Evolutionary conservation across 2,888 invertebrate genomes (phyloP).

Genomic region (Aporophyla lueneburgensis): DNA sequence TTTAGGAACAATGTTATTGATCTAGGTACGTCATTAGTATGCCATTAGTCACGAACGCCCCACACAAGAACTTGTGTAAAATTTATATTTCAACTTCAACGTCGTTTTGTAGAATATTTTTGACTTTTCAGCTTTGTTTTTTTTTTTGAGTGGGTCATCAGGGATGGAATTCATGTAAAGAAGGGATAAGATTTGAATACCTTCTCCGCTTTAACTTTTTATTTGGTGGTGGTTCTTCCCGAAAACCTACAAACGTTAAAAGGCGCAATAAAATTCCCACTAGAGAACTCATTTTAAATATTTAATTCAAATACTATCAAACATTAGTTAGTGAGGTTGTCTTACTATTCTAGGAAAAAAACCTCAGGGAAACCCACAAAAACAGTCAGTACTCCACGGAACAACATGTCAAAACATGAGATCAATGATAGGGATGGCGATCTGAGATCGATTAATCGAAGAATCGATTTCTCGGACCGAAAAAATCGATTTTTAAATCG

Average conservation of each 20-base stretch:
- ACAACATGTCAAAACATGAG: slow-evolving; percentile 5
- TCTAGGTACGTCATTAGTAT: slow-evolving; percentile 78
- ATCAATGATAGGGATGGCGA: too few species aligned
- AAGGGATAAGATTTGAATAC: slow-evolving; percentile 82
- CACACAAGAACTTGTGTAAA: slow-evolving; percentile 1
- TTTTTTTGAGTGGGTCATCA: too few species aligned
- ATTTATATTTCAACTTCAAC: not conserved
- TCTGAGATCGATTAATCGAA: too few species aligned
- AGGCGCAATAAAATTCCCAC: slow-evolving; percentile 84
- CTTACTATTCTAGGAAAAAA: slow-evolving; percentile 18
- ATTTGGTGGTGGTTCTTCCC: slow-evolving; percentile 77
- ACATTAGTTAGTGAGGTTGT: slow-evolving; percentile 10
- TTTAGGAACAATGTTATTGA: slow-evolving; percentile 33
- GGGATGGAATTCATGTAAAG: slow-evolving; percentile 75
- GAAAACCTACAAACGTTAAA: slow-evolving; percentile 74
- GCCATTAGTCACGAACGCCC: slow-evolving; percentile 50
- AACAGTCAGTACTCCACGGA: not conserved
- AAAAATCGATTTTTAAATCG: too few species aligned
- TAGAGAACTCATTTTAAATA: slow-evolving; percentile 83
- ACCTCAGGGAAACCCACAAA: not conserved
- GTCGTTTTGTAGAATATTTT: not conserved
- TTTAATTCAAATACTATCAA: slow-evolving; percentile 78
- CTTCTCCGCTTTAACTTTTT: slow-evolving; percentile 87
- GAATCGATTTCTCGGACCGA: too few species aligned
- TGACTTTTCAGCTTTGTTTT: not conserved